These are phyloP conservation scores for Sipha maydis DNA, from an alignment of 2,888 invertebrate species.

Conservation along the genomic window DNA sequence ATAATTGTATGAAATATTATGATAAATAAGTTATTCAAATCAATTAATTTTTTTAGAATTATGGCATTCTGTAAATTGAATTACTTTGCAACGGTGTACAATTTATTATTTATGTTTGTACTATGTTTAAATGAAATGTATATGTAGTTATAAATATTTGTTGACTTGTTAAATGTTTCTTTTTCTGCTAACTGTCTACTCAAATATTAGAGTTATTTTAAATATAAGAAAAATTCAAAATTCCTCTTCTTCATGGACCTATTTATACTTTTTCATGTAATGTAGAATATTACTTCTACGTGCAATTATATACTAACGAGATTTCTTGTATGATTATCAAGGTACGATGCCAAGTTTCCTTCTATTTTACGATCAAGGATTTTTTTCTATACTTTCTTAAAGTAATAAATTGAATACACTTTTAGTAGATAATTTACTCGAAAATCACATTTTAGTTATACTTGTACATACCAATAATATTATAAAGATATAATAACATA, in stretches of 20 bases:
- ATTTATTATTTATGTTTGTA: too few species aligned
- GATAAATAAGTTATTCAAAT: too few species aligned
- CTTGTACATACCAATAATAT: not conserved
- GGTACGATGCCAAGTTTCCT: conserved; percentile 24
- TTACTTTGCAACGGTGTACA: too few species aligned
- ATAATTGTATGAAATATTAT: too few species aligned
- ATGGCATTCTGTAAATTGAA: too few species aligned
- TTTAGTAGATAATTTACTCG: not conserved
- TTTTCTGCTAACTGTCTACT: too few species aligned
- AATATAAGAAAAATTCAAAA: too few species aligned
- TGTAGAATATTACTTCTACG: not conserved
- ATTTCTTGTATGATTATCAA: not conserved
- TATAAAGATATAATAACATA: not conserved
- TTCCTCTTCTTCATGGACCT: not conserved
- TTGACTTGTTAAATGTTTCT: too few species aligned
- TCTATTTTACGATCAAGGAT: conserved; percentile 9
- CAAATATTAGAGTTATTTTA: too few species aligned
- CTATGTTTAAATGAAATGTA: too few species aligned
- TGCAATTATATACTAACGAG: not conserved
- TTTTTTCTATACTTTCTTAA: conserved; percentile 2
- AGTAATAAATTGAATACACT: conserved; percentile 14
- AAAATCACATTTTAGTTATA: not conserved
- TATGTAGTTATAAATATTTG: too few species aligned
- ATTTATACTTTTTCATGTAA: not conserved
- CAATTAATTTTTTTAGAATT: too few species aligned